Conservation (phyloP, 2,797 vertebrate genomes). For the Anguilla megastoma region DNA sequence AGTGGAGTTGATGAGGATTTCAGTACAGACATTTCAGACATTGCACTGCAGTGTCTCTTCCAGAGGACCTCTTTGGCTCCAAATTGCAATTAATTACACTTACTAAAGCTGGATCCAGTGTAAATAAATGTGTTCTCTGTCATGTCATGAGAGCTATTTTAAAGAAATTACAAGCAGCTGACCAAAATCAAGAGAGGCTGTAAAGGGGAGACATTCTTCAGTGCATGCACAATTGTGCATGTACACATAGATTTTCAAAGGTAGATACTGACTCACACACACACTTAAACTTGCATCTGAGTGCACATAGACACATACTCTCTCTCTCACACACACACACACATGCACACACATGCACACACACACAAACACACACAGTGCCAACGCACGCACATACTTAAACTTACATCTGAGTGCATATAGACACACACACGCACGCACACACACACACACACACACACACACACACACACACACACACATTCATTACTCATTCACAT, state of each 20-base stretch:
- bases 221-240: background rate
- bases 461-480: constrained; percentile 28
- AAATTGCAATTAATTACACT: constrained; percentile 24
- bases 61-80: background rate
- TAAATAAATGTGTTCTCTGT: constrained; percentile 26
- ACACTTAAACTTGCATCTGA: no score
- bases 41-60: constrained; percentile 5
- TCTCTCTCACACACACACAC: no score
- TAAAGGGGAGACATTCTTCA: background rate
- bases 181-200: constrained; percentile 21
- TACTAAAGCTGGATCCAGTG: constrained; percentile 28
- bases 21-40: background rate
- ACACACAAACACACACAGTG: background rate
- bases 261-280: no score
- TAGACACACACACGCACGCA: background rate
- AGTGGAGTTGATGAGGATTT: background rate
- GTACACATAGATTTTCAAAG: background rate
- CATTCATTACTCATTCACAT: constrained; percentile 27
- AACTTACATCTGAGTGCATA: background rate
- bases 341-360: background rate
- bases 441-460: background rate
- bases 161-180: constrained; percentile 32
- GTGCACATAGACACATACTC: background rate
- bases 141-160: constrained; percentile 24
- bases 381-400: background rate